Base-by-base conservation (phyloP, 2,888 invertebrate genomes). In the Fragum sueziense region DNA sequence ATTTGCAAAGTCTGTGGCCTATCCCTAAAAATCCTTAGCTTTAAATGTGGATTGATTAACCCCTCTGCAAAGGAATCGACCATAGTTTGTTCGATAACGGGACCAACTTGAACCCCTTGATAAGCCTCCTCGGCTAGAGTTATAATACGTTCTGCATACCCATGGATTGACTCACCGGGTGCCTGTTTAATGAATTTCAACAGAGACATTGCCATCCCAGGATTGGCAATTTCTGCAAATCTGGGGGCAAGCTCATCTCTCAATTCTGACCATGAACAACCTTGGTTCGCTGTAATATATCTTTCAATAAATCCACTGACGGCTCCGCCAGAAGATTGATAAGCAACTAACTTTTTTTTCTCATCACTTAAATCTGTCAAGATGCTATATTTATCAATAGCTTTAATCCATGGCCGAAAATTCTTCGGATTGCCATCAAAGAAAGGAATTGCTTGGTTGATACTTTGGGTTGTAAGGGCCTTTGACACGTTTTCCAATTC, bases 21-120 rank as follows among this genome's bases (percentile, higher is more conserved):
- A 20, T 67, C 74, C 29, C 74, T 52, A 20, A 74, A 31, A 31
- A 74, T 22, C 17, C 57, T 65, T 52, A 74, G 11, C 67, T 67
- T 67, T 14, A 74, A 59, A 17, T 52, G 22, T 14, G 65, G 34
- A 17, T 34, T 34, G 1, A 27, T 25, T 17, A 74, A 31, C 11
- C 74, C 74, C 17, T 74, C 74, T 27, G 67, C 68, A 37, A 74
- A 74, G 1, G 54, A 67, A 29, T 74, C 74, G n/a, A 68, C 67
- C 57, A 74, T n/a, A n/a, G 65, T 47, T 4, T 67, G n/a, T 37
- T 74, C 74, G 1, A 74, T 61, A 2, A 52, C 57, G 2, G 29
- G 54, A 22, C 68, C 68, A 9, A 34, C 57, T 51, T 52, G 57
- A 33, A 37, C 29, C 4, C 52, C n/a, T 22, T 41, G 31, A 41